Base-by-base conservation (phyloP, 2,113 vertebrate species). In the Forbesichthys papilliferus region DNA sequence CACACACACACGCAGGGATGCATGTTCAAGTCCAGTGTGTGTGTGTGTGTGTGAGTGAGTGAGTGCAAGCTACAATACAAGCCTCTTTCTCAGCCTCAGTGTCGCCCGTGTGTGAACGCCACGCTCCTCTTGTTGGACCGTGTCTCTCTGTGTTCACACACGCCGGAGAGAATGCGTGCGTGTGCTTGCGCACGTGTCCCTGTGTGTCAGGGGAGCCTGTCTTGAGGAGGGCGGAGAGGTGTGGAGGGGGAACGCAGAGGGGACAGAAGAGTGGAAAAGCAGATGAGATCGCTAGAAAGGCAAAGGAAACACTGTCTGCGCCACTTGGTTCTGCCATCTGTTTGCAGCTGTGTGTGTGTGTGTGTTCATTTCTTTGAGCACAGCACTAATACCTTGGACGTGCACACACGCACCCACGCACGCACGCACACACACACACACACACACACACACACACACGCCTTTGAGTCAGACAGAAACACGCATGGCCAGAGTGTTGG, bases 291-390 rank as follows among this genome's bases (percentile, higher is more conserved):
- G 81, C 75, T 77, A 74, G 82, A 42, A 84, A 27, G 27, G 27
- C 27, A 27, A 81, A 66, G 75, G 75, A 16, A 16, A 16, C 77
- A 59, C 78, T 71, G 82, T 86, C 82, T 88, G 84, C 4, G 71
- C 68, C 52, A 69, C 71, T 69, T 77, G 56, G 70, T 74, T 78
- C 73, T 62, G 36, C 54, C 87, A 86, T 90, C 84, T 89, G 87
- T 83, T 78, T 84, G 89, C 89, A 89, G 89, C 89, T 90, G 86
- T 79, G 74, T 1, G 18, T 75, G 74, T 74, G 75, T 53, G 52
- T 54, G 59, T 64, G 51, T 60, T 56, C 51, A 12, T 11, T 9
- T 64, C 20, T 61, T 18, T 55, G 64, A 55, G 33, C 36, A 55
- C 53, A 56, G 33, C 47, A 14, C 46, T n/a, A 46, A 62, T 68